phyloP scores from a whole-genome alignment of 2,113 vertebrate genomes.

The Tragulus kanchil region DNA sequence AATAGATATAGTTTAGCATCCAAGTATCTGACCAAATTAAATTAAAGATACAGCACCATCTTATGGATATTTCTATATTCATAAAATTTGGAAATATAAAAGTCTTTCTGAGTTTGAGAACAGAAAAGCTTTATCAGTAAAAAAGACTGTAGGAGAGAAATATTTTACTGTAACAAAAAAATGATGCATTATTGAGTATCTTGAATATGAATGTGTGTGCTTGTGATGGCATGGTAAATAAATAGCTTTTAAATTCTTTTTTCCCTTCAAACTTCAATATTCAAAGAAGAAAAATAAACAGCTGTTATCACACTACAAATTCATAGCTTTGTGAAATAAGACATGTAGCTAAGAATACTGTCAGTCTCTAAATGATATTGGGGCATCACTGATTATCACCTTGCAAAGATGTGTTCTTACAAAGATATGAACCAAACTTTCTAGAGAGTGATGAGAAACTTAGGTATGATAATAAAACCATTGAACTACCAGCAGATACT shows the following conservation, averaged over 20 bases:
- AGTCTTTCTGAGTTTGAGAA: conserved; percentile 16
- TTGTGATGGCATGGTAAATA: not conserved
- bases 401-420: not conserved
- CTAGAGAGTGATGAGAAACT: not conserved
- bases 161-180: not conserved
- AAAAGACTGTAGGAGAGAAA: not conserved
- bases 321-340: not conserved
- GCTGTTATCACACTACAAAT: not conserved
- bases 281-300: conserved; percentile 21
- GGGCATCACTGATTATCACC: not conserved
- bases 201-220: not conserved
- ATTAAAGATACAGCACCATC: conserved; percentile 91
- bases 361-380: not conserved
- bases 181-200: not conserved
- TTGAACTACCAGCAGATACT: not conserved
- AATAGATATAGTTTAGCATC: conserved; percentile 67
- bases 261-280: conserved; percentile 17
- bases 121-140: not conserved
- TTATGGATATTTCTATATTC: conserved; percentile 88
- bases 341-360: not conserved
- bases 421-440: not conserved
- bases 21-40: conserved; percentile 79
- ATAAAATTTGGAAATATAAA: conserved; percentile 74
- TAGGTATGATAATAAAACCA: not conserved
- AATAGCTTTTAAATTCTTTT: conserved; percentile 3